Evolutionary conservation across 23 tunicate genomes (phyloP), one percentile per base, ranked within the genome.

Genomic region (Trididemnum clinides): DNA sequence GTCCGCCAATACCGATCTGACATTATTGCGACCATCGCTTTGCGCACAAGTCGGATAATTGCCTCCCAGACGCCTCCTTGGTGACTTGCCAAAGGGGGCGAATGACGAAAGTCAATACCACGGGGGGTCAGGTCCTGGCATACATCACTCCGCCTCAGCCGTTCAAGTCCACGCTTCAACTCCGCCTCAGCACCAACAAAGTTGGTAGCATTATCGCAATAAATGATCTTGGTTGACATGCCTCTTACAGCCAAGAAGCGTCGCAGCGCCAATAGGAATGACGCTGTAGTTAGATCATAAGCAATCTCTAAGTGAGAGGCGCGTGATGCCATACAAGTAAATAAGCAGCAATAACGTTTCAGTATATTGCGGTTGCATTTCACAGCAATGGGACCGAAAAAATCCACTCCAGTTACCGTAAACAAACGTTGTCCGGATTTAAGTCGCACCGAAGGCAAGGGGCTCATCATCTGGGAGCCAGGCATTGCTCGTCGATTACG

Each of bases 301-400:
- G 81, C 82, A 34, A 71, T 54, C 31, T 83, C 87, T n/a, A 83
- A 28, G 33, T 83, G 81, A 20, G 70, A 38, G 19, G 87, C 87
- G n/a, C 87, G 26, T 22, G 87, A 65, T 15, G 81, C 81, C 77
- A 83, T 25, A 29, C 87, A 83, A 26, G 87, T 72, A 73, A 73
- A 73, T 12, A 73, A 28, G 25, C 80, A 73, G 38, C 80, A 37
- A 30, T 73, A 73, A 12, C 80, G 80, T 30, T 73, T 73, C 10
- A 73, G 30, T 18, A 4, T n/a, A 29, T 29, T 73, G 6, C 80
- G 29, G 31, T 15, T 57, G 15, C n/a, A 30, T 26, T 28, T 73
- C 29, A 73, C 80, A 3, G 18, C 57, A 6, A 73, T 6, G 1
- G 80, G 80, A 28, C 80, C 80, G 57, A 73, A 36, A 57, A 36